A percentile compares a stretch with the other conserved stretches of the same genome.
These are phyloP conservation scores for Pangasius mekongensis DNA, from an alignment of 2,797 vertebrate genomes.

Conservation along the genomic window DNA sequence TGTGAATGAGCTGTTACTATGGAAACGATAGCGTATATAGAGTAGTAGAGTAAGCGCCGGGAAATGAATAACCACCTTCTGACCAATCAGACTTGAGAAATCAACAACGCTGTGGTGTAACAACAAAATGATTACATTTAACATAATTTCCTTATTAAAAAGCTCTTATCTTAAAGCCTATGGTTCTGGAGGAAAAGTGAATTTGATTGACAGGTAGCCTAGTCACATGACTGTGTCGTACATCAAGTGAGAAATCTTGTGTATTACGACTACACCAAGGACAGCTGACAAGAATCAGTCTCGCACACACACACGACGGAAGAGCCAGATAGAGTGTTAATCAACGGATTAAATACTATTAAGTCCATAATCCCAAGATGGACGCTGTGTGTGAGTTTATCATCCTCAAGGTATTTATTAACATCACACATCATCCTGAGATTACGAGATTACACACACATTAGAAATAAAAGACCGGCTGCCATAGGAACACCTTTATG, in stretches of 20 bases:
- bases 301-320: not conserved
- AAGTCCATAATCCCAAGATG: not conserved
- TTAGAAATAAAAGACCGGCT: not conserved
- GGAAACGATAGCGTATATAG: too few relatives aligned
- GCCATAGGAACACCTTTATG: not conserved
- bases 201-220: slow-evolving; percentile 4
- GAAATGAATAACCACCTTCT: too few relatives aligned
- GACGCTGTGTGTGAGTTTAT: not conserved
- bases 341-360: not conserved
- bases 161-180: not conserved
- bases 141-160: not conserved
- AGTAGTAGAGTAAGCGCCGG: too few relatives aligned
- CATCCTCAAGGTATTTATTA: not conserved
- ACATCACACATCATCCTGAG: not conserved
- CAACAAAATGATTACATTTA: not conserved
- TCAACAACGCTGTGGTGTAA: too few relatives aligned
- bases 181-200: not conserved
- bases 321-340: not conserved
- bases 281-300: not conserved
- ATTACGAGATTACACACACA: not conserved
- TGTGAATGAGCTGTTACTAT: too few relatives aligned
- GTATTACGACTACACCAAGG: not conserved
- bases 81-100: too few relatives aligned
- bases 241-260: not conserved
- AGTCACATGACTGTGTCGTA: not conserved